phyloP scores from a whole-genome alignment of 2,113 vertebrate genomes.

The Cebus imitator region DNA sequence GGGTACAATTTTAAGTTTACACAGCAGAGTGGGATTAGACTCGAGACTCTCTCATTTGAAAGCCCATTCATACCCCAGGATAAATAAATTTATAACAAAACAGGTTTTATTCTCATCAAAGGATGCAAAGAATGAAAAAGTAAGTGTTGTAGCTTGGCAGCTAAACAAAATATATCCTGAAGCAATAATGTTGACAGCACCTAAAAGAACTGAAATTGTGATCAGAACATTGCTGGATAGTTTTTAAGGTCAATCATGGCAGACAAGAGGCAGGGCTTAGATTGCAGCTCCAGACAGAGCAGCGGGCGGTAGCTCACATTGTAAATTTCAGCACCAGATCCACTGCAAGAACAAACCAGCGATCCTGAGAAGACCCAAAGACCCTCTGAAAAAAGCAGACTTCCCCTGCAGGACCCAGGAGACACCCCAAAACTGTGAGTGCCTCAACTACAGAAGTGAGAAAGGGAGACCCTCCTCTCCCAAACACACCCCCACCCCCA shows the following conservation, averaged over 20 bases:
- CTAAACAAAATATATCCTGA: neutral
- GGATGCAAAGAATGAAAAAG: neutral
- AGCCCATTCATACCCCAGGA: neutral
- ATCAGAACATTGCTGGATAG: neutral
- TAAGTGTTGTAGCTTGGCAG: neutral
- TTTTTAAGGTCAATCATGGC: neutral
- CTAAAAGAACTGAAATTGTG: neutral
- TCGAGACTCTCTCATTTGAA: neutral
- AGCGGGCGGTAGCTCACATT: too few species aligned
- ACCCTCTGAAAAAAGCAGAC: too few species aligned
- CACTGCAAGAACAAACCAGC: too few species aligned
- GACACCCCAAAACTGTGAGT: too few species aligned
- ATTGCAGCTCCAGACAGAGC: too few species aligned
- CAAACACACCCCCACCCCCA: too few species aligned
- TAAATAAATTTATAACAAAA: constrained; percentile 5
- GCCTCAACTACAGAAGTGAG: too few species aligned
- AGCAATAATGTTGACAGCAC: neutral
- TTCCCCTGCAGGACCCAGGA: too few species aligned
- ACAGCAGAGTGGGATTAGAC: neutral
- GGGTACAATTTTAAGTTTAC: constrained; percentile 2
- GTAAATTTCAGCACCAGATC: too few species aligned
- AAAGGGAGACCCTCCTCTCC: too few species aligned
- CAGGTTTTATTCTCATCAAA: neutral
- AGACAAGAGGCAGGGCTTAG: too few species aligned
- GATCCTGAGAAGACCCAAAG: too few species aligned